Percentiles rank a stretch among this genome's conserved stretches.
Conservation (phyloP, 2,797 vertebrate species). For the Micropoecilia bifurca region DNA sequence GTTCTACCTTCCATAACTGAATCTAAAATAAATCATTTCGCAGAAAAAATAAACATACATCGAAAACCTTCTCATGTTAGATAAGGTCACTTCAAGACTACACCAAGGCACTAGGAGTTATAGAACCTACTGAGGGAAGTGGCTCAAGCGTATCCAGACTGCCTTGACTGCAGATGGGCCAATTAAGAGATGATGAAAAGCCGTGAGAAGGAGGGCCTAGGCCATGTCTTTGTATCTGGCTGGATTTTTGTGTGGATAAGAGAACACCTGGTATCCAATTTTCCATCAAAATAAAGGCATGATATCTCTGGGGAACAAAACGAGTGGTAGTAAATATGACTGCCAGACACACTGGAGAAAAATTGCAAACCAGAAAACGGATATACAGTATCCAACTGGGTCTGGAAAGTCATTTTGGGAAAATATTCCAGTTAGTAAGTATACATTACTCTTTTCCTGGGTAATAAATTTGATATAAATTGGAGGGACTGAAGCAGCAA, state of each 20-base stretch:
- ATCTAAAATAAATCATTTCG: slow-evolving; percentile 27
- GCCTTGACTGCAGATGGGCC: slow-evolving; percentile 78
- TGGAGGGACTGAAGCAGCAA: slow-evolving; percentile 57
- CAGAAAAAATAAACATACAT: slow-evolving; percentile 12
- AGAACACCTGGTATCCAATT: slow-evolving; percentile 74
- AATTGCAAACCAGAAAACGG: slow-evolving; percentile 37
- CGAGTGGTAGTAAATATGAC: slow-evolving; percentile 15
- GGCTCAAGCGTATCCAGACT: slow-evolving; percentile 67
- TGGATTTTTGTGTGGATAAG: slow-evolving; percentile 59
- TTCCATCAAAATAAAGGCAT: slow-evolving; percentile 57
- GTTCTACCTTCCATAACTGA: slow-evolving; percentile 6
- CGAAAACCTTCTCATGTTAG: slow-evolving; percentile 49
- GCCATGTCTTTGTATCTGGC: slow-evolving; percentile 62
- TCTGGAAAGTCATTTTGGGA: slow-evolving; percentile 70
- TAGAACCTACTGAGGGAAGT: slow-evolving; percentile 64
- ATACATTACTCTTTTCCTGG: slow-evolving; percentile 70
- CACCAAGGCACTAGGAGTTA: slow-evolving; percentile 58
- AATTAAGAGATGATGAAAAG: slow-evolving; percentile 81
- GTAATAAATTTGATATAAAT: slow-evolving; percentile 74
- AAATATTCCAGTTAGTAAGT: slow-evolving; percentile 76
- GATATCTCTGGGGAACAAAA: slow-evolving; percentile 29
- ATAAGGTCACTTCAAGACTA: slow-evolving; percentile 62
- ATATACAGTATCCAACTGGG: slow-evolving; percentile 60
- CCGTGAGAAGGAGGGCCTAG: slow-evolving; percentile 54
- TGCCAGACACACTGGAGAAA: slow-evolving; percentile 23